Base-by-base conservation (phyloP, 2,888 invertebrate species). In the Chrysolina haemoptera region DNA sequence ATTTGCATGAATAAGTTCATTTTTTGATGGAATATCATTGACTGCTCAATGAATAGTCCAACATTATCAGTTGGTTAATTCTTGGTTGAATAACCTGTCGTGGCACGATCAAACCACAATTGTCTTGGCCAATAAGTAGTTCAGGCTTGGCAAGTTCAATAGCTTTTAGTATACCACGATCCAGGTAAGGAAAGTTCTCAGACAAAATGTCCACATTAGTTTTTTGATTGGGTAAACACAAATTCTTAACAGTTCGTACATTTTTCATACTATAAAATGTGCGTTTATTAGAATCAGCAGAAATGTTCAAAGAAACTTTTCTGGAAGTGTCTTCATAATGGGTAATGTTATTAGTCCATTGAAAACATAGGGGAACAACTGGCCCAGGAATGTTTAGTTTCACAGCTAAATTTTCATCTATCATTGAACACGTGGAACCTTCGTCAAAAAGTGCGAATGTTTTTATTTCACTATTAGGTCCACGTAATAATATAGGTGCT, bases 51-150 rank as follows among this genome's bases (percentile, higher is more conserved):
- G 59, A 12, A 62, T 20, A 20, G 59, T 62, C 59, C 22, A 62
- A 18, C 27, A 27, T 27, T 27, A 27, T 27, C 5, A 5, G 27
- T 27, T 27, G 27, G 27, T 27, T 22, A 1, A 62, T 8, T 14
- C 27, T 22, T 8, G 27, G 27, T 27, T 27, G 27, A 27, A 27
- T 22, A 22, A 22, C 20, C 27, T 27, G 27, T 27, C 27, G 1
- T 27, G 27, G 27, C 5, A 27, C 5, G 1, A 27, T 27, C 27
- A 27, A 27, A 27, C 27, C 27, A 27, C 27, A 27, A 5, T 27
- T 62, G 22, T 62, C 59, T 62, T 18, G 59, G 4, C 59, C 59
- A 22, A 62, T 62, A 8, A 22, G 20, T 12, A 62, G 10, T 22
- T 62, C 22, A 62, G 59, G 59, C 12, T 62, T 20, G 4, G 22